Conservation (phyloP, 2,888 invertebrate species). For the Mythimna pallens region DNA sequence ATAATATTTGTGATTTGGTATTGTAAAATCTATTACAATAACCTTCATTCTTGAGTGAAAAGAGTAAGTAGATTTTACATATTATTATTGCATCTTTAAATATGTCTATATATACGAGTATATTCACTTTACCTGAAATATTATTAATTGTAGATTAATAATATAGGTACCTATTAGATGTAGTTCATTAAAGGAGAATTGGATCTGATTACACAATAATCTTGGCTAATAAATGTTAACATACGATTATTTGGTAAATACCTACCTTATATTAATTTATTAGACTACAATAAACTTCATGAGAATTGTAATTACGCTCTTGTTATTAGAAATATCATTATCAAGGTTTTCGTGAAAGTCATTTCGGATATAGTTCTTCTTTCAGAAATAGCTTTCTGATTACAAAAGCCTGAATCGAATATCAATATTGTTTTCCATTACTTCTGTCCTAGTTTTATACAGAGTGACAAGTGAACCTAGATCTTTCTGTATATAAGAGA, state of each 20-base stretch:
- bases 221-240: slow-evolving; percentile 14
- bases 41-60: not conserved
- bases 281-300: slow-evolving; percentile 23
- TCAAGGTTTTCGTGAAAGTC: not conserved
- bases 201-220: slow-evolving; percentile 10
- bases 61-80: not conserved
- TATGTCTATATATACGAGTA: too few species aligned
- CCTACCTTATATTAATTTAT: slow-evolving; percentile 23
- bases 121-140: not conserved
- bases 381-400: slow-evolving; percentile 8
- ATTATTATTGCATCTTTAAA: not conserved
- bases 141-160: not conserved
- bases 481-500: not conserved
- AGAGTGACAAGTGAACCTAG: not conserved
- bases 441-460: not conserved
- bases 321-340: slow-evolving; percentile 11
- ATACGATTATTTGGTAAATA: not conserved
- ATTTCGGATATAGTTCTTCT: not conserved
- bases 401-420: not conserved
- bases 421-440: not conserved
- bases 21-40: not conserved
- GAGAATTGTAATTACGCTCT: slow-evolving; percentile 18
- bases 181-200: not conserved
- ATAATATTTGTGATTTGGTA: slow-evolving; percentile 6
- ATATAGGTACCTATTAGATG: not conserved